A percentile compares a stretch with the other conserved stretches of the same genome.
These are phyloP conservation scores for Isoperla grammatica DNA, from an alignment of 2,888 invertebrate species.

Conservation along the genomic window DNA sequence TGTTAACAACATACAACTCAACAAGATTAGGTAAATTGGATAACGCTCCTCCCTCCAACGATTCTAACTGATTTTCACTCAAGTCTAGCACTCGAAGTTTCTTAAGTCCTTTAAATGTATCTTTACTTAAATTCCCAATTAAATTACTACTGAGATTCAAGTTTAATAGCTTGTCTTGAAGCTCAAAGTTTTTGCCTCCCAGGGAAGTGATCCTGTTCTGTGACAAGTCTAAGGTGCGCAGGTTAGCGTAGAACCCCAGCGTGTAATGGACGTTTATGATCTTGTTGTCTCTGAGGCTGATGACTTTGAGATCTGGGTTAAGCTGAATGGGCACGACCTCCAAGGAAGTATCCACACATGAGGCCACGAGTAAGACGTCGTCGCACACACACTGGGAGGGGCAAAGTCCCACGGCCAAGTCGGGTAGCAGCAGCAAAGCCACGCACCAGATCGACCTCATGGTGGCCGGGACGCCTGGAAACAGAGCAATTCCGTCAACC, in stretches of 20 bases:
- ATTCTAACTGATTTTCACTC: constrained; percentile 69
- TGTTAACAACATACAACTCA: constrained; percentile 68
- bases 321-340: constrained; percentile 84
- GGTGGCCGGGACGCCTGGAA: not conserved
- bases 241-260: constrained; percentile 71
- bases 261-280: constrained; percentile 73
- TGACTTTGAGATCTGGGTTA: constrained; percentile 73
- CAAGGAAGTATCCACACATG: constrained; percentile 71
- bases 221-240: constrained; percentile 75
- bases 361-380: constrained; percentile 67
- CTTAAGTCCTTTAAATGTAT: constrained; percentile 67
- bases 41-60: constrained; percentile 56
- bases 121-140: constrained; percentile 50
- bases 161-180: constrained; percentile 58
- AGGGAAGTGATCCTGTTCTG: constrained; percentile 73
- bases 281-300: constrained; percentile 78
- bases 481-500: constrained; percentile 1
- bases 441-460: constrained; percentile 16
- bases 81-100: constrained; percentile 64
- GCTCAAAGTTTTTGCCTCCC: constrained; percentile 76
- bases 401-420: constrained; percentile 51
- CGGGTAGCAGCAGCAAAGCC: constrained; percentile 41
- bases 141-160: constrained; percentile 15
- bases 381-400: constrained; percentile 77
- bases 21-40: constrained; percentile 67